These are phyloP conservation scores for Triplophysa bombifrons DNA, from an alignment of 2,797 vertebrate genomes.

Conservation along the genomic window DNA sequence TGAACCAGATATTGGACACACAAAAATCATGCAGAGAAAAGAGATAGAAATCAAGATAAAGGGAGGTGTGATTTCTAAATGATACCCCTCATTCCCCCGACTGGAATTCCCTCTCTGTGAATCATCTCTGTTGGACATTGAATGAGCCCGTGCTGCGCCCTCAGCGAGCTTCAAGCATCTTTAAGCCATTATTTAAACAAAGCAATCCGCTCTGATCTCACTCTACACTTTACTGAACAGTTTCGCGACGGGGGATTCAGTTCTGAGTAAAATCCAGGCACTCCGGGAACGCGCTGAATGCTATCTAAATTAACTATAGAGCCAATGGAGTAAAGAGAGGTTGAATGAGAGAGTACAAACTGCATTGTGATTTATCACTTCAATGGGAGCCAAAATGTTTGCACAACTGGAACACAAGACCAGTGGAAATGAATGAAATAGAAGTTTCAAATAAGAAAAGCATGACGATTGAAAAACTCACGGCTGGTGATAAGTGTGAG, in stretches of 20 bases:
- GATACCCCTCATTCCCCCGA: conserved; percentile 6
- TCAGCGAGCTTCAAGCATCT: conserved; percentile 14
- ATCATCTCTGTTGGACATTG: background rate
- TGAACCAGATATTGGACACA: background rate
- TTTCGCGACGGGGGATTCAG: conserved; percentile 4
- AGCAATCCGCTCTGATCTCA: conserved; percentile 23
- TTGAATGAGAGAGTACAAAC: background rate
- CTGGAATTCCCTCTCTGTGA: conserved; percentile 7
- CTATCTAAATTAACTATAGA: conserved; percentile 4
- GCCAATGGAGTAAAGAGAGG: background rate
- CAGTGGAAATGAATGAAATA: background rate
- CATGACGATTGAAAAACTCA: background rate
- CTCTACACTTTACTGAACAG: conserved; percentile 13
- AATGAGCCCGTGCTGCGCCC: conserved; percentile 12
- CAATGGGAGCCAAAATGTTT: background rate
- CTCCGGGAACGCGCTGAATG: background rate
- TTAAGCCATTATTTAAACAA: conserved; percentile 25
- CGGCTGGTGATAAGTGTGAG: conserved; percentile 6
- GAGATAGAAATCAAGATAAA: conserved; percentile 13
- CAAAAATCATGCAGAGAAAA: background rate
- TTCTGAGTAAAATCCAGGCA: conserved; percentile 15
- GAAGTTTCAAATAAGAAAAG: background rate
- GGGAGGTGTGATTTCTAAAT: conserved; percentile 39
- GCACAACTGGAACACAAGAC: background rate
- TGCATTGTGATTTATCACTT: background rate